Percentiles rank a stretch among this genome's conserved stretches.
Conservation (phyloP, 2,888 invertebrate genomes). For the Drosophila maculinotata region DNA sequence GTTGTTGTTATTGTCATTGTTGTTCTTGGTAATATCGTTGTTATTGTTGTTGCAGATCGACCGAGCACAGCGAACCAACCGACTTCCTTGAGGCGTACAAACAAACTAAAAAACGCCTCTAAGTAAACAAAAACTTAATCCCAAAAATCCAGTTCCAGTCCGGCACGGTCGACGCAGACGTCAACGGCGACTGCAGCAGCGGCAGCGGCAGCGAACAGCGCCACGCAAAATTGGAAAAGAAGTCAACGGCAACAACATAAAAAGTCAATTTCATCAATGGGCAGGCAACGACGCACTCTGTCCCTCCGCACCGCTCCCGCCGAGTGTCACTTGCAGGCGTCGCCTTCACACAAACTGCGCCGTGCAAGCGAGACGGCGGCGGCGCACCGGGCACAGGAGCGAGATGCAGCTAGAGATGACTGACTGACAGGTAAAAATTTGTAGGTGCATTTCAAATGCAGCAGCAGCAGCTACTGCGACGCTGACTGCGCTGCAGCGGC, state of each 20-base stretch:
- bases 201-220: conserved; percentile 30
- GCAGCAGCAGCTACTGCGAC: conserved; percentile 25
- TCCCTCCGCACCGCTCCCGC: conserved; percentile 19
- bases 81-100: conserved; percentile 82
- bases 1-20: conserved; percentile 18
- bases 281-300: conserved; percentile 36
- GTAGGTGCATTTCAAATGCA: conserved; percentile 70
- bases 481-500: conserved; percentile 45
- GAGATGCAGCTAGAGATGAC: conserved; percentile 36
- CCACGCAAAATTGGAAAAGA: conserved; percentile 62
- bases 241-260: conserved; percentile 77
- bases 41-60: conserved; percentile 43
- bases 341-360: conserved; percentile 57
- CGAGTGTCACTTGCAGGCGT: conserved; percentile 74
- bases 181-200: conserved; percentile 17
- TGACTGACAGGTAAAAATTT: conserved; percentile 74
- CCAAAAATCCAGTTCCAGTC: conserved; percentile 78
- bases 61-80: conserved; percentile 74
- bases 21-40: conserved; percentile 3
- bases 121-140: conserved; percentile 84
- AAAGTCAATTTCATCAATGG: conserved; percentile 84
- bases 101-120: conserved; percentile 83
- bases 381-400: conserved; percentile 1
- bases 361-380: conserved; percentile 20
- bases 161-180: conserved; percentile 26